phyloP scores from a whole-genome alignment of 1,140 invertebrate species.

The Drosophila virilis region DNA sequence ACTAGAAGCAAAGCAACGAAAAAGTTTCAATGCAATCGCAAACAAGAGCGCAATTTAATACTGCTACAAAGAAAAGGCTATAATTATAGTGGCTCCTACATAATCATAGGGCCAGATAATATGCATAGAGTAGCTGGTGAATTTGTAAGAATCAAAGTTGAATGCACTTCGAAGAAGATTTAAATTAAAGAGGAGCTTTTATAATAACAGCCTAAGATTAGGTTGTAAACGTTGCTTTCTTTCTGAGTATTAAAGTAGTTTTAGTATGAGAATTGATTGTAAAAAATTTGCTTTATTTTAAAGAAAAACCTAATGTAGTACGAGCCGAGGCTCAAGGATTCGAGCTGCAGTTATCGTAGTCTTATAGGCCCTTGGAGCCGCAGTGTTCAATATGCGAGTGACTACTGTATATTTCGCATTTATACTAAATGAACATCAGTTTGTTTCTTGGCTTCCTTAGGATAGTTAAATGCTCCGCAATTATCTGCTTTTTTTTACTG shows the following conservation, averaged over 20 bases:
- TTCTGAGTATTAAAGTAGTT: no score
- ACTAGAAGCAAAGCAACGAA: constrained; percentile 20
- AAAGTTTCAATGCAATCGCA: constrained; percentile 42
- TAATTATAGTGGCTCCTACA: constrained; percentile 19
- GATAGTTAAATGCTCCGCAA: neutral
- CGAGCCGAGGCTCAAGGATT: no score
- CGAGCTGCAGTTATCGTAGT: no score
- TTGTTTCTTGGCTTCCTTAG: neutral
- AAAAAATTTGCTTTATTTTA: no score
- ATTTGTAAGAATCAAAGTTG: neutral
- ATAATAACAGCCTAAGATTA: neutral
- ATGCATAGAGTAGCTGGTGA: neutral
- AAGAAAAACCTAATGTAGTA: no score
- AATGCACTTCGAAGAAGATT: neutral
- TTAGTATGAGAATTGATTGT: no score
- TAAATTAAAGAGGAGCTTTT: neutral
- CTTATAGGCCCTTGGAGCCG: no score
- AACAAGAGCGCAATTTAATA: constrained; percentile 23
- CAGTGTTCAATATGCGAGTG: no score
- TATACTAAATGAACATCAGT: neutral
- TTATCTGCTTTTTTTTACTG: constrained; percentile 12
- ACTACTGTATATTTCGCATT: neutral
- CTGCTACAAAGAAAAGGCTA: constrained; percentile 21
- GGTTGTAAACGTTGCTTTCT: no score
- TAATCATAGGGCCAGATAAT: constrained; percentile 9